These are phyloP conservation scores for Polyploca ridens DNA, from an alignment of 2,888 invertebrate species.

Conservation along the genomic window DNA sequence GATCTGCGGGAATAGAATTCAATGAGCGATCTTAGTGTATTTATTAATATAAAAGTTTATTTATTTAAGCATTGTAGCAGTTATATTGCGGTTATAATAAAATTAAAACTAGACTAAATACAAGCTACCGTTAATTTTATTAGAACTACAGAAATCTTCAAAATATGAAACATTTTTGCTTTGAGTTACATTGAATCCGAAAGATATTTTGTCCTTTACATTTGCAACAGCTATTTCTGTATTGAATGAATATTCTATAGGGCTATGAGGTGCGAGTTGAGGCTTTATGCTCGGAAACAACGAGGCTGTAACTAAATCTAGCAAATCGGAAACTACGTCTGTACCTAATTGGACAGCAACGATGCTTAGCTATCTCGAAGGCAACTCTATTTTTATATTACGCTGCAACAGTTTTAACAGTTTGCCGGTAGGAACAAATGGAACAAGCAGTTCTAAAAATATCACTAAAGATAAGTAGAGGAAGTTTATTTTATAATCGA, in stretches of 20 bases:
- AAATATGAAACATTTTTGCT: neutral
- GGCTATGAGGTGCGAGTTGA: constrained; percentile 26
- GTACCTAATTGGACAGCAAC: constrained; percentile 57
- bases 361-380: constrained; percentile 41
- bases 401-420: neutral
- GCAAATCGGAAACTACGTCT: constrained; percentile 46
- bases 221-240: constrained; percentile 42
- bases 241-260: constrained; percentile 56
- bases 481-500: too few relatives aligned
- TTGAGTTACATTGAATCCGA: constrained; percentile 36
- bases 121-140: too few relatives aligned
- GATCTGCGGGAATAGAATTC: constrained; percentile 33
- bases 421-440: too few relatives aligned
- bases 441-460: too few relatives aligned
- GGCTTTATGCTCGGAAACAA: constrained; percentile 34
- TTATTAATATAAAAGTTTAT: too few relatives aligned
- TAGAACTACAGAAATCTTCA: neutral
- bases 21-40: constrained; percentile 19
- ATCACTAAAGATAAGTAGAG: too few relatives aligned
- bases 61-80: too few relatives aligned
- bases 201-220: constrained; percentile 37
- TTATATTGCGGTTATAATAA: constrained; percentile 15
- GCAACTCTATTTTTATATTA: constrained; percentile 17
- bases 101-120: too few relatives aligned
- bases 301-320: constrained; percentile 55